Conservation (phyloP, 2,113 vertebrate genomes). For the Pedionomus torquatus region DNA sequence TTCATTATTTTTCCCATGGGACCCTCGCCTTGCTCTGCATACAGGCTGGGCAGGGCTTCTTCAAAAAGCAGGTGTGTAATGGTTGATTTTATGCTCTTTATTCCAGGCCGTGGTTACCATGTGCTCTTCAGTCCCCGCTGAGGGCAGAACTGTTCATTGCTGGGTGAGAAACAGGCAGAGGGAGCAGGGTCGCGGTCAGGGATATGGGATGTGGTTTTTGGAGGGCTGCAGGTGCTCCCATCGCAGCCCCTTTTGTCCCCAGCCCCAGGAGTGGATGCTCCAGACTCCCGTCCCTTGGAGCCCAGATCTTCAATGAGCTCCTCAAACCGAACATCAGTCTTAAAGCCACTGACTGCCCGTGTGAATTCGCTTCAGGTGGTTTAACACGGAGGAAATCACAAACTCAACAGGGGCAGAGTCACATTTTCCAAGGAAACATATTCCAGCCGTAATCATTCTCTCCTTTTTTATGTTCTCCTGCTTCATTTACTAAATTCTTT, state of each 20-base stretch:
- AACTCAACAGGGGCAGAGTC: background rate
- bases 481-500: constrained; percentile 1
- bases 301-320: background rate
- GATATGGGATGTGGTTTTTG: background rate
- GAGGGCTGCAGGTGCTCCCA: background rate
- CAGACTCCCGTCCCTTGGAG: background rate
- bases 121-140: background rate
- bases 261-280: background rate
- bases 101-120: background rate
- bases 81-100: background rate
- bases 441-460: background rate
- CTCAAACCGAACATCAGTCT: background rate
- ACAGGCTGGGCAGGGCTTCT: background rate
- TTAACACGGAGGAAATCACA: constrained; percentile 4
- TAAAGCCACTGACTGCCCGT: background rate
- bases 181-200: background rate
- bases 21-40: background rate
- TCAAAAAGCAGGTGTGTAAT: background rate
- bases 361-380: background rate
- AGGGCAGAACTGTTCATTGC: background rate
- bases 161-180: background rate
- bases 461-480: background rate
- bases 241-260: background rate
- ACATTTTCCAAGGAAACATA: constrained; percentile 22
- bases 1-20: background rate